Evolutionary conservation across 2,797 vertebrate species (phyloP).

Genomic region (Sebastes flavidus): DNA sequence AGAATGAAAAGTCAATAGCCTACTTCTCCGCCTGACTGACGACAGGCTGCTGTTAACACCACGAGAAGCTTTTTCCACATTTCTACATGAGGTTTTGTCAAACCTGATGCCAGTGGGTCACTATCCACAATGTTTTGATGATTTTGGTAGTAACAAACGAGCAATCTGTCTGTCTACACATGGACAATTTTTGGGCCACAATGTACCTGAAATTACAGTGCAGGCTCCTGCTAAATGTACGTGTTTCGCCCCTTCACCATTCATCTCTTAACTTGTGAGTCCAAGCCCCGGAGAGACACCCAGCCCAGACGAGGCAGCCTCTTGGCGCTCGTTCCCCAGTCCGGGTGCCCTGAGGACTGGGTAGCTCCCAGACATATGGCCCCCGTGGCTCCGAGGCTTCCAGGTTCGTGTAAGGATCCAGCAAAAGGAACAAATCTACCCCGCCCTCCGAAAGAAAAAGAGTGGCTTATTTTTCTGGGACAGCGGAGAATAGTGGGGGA

Average conservation of each 20-base stretch:
- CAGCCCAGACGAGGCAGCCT: conserved; percentile 35
- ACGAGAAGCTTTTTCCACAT: conserved; percentile 16
- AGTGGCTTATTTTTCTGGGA: conserved; percentile 37
- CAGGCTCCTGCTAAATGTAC: conserved; percentile 25
- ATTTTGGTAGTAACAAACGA: conserved; percentile 19
- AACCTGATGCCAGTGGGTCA: conserved; percentile 17
- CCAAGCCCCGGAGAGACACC: conserved; percentile 32
- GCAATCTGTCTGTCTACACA: conserved; percentile 37
- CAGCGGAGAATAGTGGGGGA: conserved; percentile 33
- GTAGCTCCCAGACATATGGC: conserved; percentile 68
- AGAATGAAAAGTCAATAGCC: not conserved
- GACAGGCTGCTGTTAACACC: conserved; percentile 40
- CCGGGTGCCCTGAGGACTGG: conserved; percentile 63
- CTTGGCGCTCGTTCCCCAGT: conserved; percentile 36
- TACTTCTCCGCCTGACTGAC: not conserved
- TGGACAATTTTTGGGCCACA: not conserved
- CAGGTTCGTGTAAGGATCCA: conserved; percentile 65
- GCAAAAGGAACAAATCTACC: conserved; percentile 45
- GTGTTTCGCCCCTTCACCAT: conserved; percentile 22
- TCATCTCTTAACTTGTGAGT: conserved; percentile 11
- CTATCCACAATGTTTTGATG: conserved; percentile 15
- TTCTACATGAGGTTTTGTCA: conserved; percentile 32
- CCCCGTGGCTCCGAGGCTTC: conserved; percentile 56
- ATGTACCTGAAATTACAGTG: conserved; percentile 40
- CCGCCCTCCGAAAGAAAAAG: conserved; percentile 52